Percentiles rank a stretch among this genome's conserved stretches.
phyloP scores from a whole-genome alignment of 2,113 vertebrate species.

The Heterochromis multidens region DNA sequence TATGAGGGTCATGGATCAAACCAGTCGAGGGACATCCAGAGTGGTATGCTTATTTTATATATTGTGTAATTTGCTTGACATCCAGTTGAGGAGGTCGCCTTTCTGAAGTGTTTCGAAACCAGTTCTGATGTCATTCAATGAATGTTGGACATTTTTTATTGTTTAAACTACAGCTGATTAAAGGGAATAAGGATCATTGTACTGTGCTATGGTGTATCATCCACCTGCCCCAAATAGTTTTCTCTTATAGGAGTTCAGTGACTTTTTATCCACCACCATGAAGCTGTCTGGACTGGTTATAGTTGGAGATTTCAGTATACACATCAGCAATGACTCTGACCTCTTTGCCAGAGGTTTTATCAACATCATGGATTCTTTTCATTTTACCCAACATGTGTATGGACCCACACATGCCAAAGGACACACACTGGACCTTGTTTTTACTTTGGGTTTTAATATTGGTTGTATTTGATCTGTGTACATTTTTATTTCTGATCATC shows the following conservation, averaged over 20 bases:
- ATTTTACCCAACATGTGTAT: background rate
- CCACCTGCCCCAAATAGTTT: background rate
- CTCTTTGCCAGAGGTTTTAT: no score
- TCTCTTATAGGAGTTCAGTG: no score
- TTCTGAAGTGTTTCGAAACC: background rate
- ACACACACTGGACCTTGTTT: background rate
- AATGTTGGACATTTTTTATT: background rate
- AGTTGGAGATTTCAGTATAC: no score
- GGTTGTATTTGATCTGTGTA: background rate
- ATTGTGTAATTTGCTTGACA: no score
- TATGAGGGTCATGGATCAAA: background rate
- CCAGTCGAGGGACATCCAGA: background rate
- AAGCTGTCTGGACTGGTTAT: no score
- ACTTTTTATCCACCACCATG: no score
- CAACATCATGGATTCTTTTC: no score
- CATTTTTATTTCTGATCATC: background rate
- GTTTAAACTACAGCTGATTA: no score
- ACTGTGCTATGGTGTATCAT: background rate
- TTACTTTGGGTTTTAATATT: background rate
- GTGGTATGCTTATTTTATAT: no score
- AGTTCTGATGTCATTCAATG: no score
- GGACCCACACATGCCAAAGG: background rate
- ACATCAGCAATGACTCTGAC: no score
- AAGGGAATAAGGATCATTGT: no score
- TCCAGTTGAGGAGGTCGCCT: background rate